A percentile compares a stretch with the other conserved stretches of the same genome.
Evolutionary conservation across 2,113 vertebrate species (phyloP).

Genomic region (Petromus typicus): DNA sequence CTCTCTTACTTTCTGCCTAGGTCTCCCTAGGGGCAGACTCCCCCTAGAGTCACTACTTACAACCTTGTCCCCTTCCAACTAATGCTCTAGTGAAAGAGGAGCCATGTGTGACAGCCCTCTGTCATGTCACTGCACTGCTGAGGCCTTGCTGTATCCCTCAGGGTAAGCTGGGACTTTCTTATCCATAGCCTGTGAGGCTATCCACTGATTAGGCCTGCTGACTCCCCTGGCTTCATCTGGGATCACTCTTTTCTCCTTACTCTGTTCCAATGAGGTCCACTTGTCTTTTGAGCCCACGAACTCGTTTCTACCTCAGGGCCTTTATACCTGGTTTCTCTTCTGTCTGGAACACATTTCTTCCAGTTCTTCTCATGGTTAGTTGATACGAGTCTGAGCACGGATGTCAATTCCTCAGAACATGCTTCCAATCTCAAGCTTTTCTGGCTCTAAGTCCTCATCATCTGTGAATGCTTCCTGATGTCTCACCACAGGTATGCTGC

Average conservation of each 20-base stretch:
- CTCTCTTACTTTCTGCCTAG: background rate
- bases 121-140: background rate
- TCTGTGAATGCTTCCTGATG: background rate
- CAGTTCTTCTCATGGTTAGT: constrained; percentile 8
- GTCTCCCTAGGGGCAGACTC: constrained; percentile 37
- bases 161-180: background rate
- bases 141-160: background rate
- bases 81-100: background rate
- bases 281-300: background rate
- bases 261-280: background rate
- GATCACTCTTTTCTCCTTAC: background rate
- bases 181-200: background rate
- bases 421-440: background rate
- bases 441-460: background rate
- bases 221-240: background rate
- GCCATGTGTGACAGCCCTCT: background rate
- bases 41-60: background rate
- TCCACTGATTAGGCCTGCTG: background rate
- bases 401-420: background rate
- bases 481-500: background rate
- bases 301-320: background rate
- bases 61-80: background rate
- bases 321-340: constrained; percentile 29
- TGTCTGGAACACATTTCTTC: background rate
- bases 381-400: background rate